phyloP scores from a whole-genome alignment of 1,140 invertebrate species.

The Cotesia glomerata region DNA sequence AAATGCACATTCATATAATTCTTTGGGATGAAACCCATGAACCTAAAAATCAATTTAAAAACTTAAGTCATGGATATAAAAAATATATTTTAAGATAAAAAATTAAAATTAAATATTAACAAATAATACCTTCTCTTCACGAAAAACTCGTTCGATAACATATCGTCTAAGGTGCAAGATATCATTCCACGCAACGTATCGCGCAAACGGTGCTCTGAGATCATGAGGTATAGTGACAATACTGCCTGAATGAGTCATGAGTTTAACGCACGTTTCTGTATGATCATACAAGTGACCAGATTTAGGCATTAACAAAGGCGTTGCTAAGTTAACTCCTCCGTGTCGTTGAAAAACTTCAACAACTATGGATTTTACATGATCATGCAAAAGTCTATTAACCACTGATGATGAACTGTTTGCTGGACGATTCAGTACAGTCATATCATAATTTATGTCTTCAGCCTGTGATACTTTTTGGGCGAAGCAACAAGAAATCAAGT shows the following conservation, averaged over 20 bases:
- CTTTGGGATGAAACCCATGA: conserved; percentile 84
- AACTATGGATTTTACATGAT: conserved; percentile 59
- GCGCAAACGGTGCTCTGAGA: conserved; percentile 78
- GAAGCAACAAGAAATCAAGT: conserved; percentile 75
- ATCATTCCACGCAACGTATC: conserved; percentile 82
- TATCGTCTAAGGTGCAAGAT: conserved; percentile 83
- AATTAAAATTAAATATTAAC: neutral
- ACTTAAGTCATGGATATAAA: neutral
- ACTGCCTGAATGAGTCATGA: conserved; percentile 85
- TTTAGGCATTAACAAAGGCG: conserved; percentile 80
- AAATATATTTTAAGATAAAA: no score
- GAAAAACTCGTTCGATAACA: conserved; percentile 83
- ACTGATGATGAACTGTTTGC: conserved; percentile 38
- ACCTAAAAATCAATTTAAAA: conserved; percentile 37
- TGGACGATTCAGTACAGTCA: conserved; percentile 64
- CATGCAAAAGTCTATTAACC: conserved; percentile 43
- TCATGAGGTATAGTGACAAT: conserved; percentile 83
- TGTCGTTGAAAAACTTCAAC: conserved; percentile 77
- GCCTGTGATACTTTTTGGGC: conserved; percentile 71
- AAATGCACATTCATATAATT: conserved; percentile 90
- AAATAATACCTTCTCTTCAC: conserved; percentile 75
- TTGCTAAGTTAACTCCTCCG: conserved; percentile 76
- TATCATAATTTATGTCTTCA: conserved; percentile 79
- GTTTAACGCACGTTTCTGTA: conserved; percentile 70
- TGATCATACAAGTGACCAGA: conserved; percentile 65